phyloP scores from a whole-genome alignment of 2,797 vertebrate species.

The Myotis myotis region DNA sequence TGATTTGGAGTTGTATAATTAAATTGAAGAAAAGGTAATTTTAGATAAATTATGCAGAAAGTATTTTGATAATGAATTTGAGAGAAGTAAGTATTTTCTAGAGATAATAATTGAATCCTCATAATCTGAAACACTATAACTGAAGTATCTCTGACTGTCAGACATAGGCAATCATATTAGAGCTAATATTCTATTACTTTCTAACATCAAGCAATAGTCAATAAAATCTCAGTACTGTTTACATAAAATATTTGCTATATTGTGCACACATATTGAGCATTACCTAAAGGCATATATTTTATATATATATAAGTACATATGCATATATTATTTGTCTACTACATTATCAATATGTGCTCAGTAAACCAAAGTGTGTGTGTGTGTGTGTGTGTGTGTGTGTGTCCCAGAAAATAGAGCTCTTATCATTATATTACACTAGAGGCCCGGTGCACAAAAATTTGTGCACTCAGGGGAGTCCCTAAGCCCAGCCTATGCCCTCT shows the following conservation, averaged over 20 bases:
- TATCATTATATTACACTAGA: not conserved
- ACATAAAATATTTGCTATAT: not conserved
- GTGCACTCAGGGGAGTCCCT: no score
- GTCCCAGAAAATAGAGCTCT: not conserved
- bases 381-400: not conserved
- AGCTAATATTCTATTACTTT: conserved; percentile 14
- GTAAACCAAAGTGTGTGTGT: not conserved
- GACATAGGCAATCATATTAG: not conserved
- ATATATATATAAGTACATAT: not conserved
- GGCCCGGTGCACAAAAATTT: no score
- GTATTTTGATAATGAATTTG: conserved; percentile 52
- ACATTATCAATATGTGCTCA: not conserved
- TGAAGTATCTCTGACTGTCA: conserved; percentile 7
- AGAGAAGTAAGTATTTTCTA: conserved; percentile 45
- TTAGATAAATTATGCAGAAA: conserved; percentile 54
- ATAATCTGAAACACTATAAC: conserved; percentile 29
- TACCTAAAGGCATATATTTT: not conserved
- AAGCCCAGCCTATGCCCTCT: no score
- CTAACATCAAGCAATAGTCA: conserved; percentile 1
- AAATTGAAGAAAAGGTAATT: conserved; percentile 63
- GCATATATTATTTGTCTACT: not conserved
- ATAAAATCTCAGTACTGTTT: not conserved
- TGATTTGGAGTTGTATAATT: conserved; percentile 58
- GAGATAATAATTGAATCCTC: conserved; percentile 47
- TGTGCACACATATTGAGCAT: not conserved